Base-by-base conservation (phyloP, 64 coral and sea anemone species). In the Acropora tenuis region DNA sequence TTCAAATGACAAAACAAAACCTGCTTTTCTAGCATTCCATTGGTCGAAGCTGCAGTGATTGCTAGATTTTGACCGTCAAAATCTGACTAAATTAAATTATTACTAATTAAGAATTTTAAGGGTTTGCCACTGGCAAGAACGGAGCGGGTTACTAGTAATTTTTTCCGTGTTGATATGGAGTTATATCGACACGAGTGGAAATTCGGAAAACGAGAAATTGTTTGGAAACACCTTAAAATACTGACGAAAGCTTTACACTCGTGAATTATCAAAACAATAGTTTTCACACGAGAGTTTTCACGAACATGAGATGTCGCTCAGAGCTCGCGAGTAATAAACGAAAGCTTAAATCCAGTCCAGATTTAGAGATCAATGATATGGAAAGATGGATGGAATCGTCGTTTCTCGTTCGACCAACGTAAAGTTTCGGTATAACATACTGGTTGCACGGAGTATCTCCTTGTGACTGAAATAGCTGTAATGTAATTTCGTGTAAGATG, bases 191-290 rank as follows among this genome's bases (percentile, higher is more conserved):
- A 76, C 73, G 73, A 76, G 73, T 76, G 73, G 73, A 76, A 76
- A 76, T 76, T 45, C n/a, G 73, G 73, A 76, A 76, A 76, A 76
- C 73, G 73, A 76, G 73, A 76, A 76, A 76, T 41, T 76, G 73
- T 76, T 41, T 76, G 73, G 43, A 76, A 76, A 76, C 73, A 76
- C 73, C 15, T 63, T 63, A 63, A 63, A 63, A 63, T 63, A 63
- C 59, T 63, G 59, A 63, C 59, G 59, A 63, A 63, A 63, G 59
- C 59, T 63, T 63, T 63, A 63, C 59, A 44, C 73, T 76, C 73
- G 73, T 76, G 30, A 76, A 76, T 45, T 76, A 76, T 76, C 73
- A 76, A 76, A 76, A 76, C 73, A 76, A 74, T 74, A 74, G 71
- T 40, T 74, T 74, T 74, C 71, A 74, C 71, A 11, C 71, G 30